Conservation (phyloP, 2,888 invertebrate genomes). For the Sesia apiformis region DNA sequence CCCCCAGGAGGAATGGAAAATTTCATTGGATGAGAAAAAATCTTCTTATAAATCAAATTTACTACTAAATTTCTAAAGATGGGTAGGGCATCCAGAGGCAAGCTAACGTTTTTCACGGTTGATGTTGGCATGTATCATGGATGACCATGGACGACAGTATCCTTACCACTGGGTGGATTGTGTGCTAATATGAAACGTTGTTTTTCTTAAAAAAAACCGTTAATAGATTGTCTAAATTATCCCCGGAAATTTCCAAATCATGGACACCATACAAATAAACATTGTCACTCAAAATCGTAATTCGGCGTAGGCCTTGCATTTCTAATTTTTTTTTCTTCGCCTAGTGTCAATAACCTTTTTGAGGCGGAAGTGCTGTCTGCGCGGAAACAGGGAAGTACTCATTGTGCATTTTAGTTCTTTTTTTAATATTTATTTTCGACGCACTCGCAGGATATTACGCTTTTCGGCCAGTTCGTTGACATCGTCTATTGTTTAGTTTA, state of each 20-base stretch:
- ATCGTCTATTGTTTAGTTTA: constrained; percentile 9
- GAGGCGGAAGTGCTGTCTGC: constrained; percentile 52
- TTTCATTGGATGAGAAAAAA: no score
- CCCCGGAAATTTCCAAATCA: neutral
- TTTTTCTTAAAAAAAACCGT: no score
- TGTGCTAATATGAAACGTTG: no score
- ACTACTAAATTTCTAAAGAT: no score
- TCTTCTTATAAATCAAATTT: no score
- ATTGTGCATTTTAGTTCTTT: constrained; percentile 50
- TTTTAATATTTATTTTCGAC: constrained; percentile 49
- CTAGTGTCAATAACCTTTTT: constrained; percentile 39
- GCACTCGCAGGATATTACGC: constrained; percentile 59
- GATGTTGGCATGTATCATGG: no score
- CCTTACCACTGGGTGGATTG: no score
- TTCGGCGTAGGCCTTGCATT: constrained; percentile 45
- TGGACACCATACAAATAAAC: constrained; percentile 19
- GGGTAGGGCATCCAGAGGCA: no score
- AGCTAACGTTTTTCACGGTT: no score
- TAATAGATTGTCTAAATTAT: no score
- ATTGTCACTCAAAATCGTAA: constrained; percentile 41
- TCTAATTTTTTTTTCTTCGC: constrained; percentile 28
- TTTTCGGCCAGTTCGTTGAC: constrained; percentile 32
- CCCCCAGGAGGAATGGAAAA: no score
- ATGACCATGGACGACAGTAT: no score
- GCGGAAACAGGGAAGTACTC: constrained; percentile 46